Percentiles rank a stretch among this genome's conserved stretches.
Conservation (phyloP, 2,888 invertebrate species). For the Synanthedon myopaeformis region DNA sequence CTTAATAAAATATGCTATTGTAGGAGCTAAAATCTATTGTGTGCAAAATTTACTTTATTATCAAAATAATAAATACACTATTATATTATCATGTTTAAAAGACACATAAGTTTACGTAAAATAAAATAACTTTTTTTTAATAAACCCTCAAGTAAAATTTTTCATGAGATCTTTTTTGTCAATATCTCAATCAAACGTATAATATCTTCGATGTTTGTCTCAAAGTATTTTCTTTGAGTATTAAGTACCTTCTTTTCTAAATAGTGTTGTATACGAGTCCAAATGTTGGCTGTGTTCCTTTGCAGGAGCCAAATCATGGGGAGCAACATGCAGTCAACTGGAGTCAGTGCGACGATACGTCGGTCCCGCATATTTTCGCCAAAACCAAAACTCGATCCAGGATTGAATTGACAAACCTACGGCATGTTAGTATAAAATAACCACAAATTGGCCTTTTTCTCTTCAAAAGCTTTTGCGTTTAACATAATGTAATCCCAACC, state of each 20-base stretch:
- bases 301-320: slow-evolving; percentile 79
- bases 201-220: not conserved
- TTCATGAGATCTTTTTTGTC: no score
- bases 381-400: slow-evolving; percentile 76
- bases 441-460: not conserved
- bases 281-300: slow-evolving; percentile 74
- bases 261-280: slow-evolving; percentile 73
- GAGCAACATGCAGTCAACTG: slow-evolving; percentile 75
- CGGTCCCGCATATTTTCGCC: slow-evolving; percentile 78
- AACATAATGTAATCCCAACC: slow-evolving; percentile 17
- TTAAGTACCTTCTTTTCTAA: slow-evolving; percentile 59
- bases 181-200: no score
- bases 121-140: no score
- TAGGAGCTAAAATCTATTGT: no score
- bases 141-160: no score
- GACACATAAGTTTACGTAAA: no score
- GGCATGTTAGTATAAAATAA: no score
- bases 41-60: no score
- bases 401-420: slow-evolving; percentile 69
- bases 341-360: slow-evolving; percentile 74
- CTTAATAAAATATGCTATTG: no score
- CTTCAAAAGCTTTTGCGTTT: not conserved
- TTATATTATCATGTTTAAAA: no score
- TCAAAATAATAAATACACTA: no score
- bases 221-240: not conserved